Conservation (phyloP, 2,113 vertebrate species). For the Campylorhamphus procurvoides region DNA sequence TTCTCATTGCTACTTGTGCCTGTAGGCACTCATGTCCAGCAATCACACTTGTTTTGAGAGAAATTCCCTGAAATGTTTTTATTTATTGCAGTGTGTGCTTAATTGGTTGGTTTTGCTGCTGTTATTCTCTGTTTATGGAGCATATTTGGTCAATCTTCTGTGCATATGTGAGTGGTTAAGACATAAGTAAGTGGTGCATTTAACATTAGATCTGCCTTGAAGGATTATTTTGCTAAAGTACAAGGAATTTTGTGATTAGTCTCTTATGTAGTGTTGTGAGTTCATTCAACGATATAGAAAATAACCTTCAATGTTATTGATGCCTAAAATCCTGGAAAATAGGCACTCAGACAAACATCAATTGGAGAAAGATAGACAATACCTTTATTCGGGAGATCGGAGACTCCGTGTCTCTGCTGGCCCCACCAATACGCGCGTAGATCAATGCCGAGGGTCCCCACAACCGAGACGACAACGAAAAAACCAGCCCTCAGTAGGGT, state of each 20-base stretch:
- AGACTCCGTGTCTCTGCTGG: no score
- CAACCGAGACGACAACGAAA: no score
- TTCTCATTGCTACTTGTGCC: background rate
- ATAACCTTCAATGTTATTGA: background rate
- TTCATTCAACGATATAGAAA: background rate
- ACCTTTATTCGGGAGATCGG: no score
- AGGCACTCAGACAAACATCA: no score
- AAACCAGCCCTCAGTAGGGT: no score
- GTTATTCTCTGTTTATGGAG: constrained; percentile 6
- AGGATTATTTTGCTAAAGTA: background rate
- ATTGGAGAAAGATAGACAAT: no score
- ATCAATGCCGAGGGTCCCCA: no score
- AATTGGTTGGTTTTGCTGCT: constrained; percentile 37
- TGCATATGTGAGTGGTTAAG: background rate
- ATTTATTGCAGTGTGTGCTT: constrained; percentile 28
- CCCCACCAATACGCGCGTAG: no score
- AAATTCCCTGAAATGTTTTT: constrained; percentile 18
- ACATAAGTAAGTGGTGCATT: background rate
- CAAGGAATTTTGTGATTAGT: background rate
- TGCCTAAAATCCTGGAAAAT: no score
- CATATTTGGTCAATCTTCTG: background rate
- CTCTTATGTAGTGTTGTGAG: background rate
- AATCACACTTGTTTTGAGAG: background rate
- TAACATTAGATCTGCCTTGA: background rate
- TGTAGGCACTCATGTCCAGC: background rate